Evolutionary conservation across 2,888 invertebrate genomes (phyloP), one percentile per base, ranked within the genome.

Genomic region (Caenorhabditis virilis): DNA sequence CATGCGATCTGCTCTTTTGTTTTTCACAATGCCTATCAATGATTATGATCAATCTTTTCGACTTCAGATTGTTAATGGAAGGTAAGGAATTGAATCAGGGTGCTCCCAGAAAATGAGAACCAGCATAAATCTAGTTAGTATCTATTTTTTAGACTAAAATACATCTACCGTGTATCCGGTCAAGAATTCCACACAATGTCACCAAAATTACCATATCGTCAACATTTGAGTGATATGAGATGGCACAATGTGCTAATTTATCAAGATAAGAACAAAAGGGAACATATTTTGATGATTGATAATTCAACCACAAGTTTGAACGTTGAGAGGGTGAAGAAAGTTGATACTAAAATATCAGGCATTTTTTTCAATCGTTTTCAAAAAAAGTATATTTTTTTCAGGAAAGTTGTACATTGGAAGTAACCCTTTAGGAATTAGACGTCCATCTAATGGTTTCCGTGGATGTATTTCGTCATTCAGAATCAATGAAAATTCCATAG

Each of bases 201-300:
- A 9, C 70, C 76, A 16, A 65, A 62, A 46, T 59, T 74, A 5
- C 55, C 70, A 2, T 49, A 67, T 23, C 54, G 57, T 15, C 68
- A 71, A 35, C 74, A 76, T 52, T 49, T 77, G 33, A 72, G 72
- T 36, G 77, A 77, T 54, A 72, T 77, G 73, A 41, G 75, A 39
- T 77, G 77, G 77, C 77, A 77, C 54, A 62, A 63, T 26, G 61
- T 77, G 4, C 45, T 73, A 7, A 58, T 77, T 35, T 72, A 71
- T 42, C 74, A 77, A 63, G 72, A 66, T 33, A 57, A 53, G 20
- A 63, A 69, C 27, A 71, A 68, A 3, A 53, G 59, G 39, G 72
- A 74, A 20, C 74, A 73, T 38, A 43, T 71, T 20, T 35, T 77
- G 41, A 38, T 74, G n/a, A 59, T 77, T 4, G 77, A 77, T 51